Evolutionary conservation across 2,888 invertebrate genomes (phyloP).

Genomic region (Caenorhabditis wallacei): DNA sequence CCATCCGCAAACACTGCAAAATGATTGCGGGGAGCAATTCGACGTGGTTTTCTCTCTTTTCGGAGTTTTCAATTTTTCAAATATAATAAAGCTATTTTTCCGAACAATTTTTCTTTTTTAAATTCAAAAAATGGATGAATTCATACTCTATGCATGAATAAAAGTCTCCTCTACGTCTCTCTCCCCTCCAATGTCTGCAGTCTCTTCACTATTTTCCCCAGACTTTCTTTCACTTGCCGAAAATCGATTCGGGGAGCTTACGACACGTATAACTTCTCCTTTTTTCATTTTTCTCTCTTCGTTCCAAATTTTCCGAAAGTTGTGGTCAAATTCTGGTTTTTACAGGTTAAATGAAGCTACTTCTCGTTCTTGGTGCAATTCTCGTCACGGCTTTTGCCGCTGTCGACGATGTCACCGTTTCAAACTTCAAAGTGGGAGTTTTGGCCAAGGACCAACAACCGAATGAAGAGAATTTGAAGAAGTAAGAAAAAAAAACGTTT

Average conservation of each 20-base stretch:
- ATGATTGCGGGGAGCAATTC: slow-evolving; percentile 1
- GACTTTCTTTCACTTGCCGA: slow-evolving; percentile 16
- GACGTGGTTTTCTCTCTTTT: slow-evolving; percentile 49
- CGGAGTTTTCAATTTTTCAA: neutral
- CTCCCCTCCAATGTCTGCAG: slow-evolving; percentile 6
- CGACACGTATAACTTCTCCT: slow-evolving; percentile 10
- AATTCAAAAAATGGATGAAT: neutral
- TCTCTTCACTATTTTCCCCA: slow-evolving; percentile 11
- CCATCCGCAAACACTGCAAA: slow-evolving; percentile 23
- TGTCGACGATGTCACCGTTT: slow-evolving; percentile 86
- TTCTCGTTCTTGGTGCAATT: slow-evolving; percentile 9
- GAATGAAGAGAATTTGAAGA: slow-evolving; percentile 45
- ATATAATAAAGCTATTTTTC: neutral
- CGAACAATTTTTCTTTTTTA: neutral
- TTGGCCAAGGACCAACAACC: slow-evolving; percentile 83
- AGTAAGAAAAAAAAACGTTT: slow-evolving; percentile 19
- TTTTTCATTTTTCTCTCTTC: neutral
- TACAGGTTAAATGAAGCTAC: slow-evolving; percentile 44
- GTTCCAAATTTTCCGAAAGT: neutral
- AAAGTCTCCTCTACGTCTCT: slow-evolving; percentile 7
- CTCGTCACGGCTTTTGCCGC: neutral
- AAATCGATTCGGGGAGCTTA: slow-evolving; percentile 3
- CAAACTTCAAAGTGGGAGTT: slow-evolving; percentile 86
- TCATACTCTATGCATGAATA: neutral
- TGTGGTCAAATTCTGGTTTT: neutral